Percentiles rank a stretch among this genome's conserved stretches.
Evolutionary conservation across 2,113 vertebrate species (phyloP).

Genomic region (Megaleporinus macrocephalus): DNA sequence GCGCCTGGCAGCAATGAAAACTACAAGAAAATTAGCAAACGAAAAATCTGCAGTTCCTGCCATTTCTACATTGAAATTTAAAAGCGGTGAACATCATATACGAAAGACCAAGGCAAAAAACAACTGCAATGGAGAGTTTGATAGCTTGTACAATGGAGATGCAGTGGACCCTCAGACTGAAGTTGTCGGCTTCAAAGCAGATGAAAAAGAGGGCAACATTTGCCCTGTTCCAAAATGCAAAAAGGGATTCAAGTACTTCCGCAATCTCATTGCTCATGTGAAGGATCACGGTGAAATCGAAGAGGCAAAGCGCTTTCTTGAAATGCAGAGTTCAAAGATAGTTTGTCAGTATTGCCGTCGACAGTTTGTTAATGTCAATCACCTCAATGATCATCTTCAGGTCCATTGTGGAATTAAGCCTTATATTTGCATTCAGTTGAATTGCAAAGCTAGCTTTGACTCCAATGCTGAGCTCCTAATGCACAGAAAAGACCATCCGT

Average conservation of each 20-base stretch:
- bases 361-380: conserved; percentile 92
- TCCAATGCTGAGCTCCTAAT: conserved; percentile 89
- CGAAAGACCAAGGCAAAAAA: conserved; percentile 84
- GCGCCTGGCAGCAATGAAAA: conserved; percentile 91
- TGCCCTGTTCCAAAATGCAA: conserved; percentile 92
- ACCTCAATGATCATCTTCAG: conserved; percentile 95
- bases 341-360: conserved; percentile 97
- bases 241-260: conserved; percentile 94
- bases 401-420: conserved; percentile 95
- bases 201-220: conserved; percentile 83
- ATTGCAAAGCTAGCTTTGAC: conserved; percentile 94
- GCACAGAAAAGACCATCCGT: conserved; percentile 87
- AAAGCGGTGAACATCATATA: conserved; percentile 79
- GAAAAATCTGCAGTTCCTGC: conserved; percentile 78
- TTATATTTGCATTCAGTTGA: conserved; percentile 96
- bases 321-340: conserved; percentile 96
- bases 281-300: conserved; percentile 90
- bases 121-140: conserved; percentile 78
- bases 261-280: conserved; percentile 92
- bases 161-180: conserved; percentile 72
- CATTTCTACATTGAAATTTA: conserved; percentile 76
- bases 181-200: conserved; percentile 66
- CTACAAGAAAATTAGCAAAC: conserved; percentile 83
- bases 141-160: conserved; percentile 75
- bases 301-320: conserved; percentile 92